Percentiles rank a stretch among this genome's conserved stretches.
Evolutionary conservation across 2,888 invertebrate species (phyloP).

Genomic region (Epistrophella euchroma): DNA sequence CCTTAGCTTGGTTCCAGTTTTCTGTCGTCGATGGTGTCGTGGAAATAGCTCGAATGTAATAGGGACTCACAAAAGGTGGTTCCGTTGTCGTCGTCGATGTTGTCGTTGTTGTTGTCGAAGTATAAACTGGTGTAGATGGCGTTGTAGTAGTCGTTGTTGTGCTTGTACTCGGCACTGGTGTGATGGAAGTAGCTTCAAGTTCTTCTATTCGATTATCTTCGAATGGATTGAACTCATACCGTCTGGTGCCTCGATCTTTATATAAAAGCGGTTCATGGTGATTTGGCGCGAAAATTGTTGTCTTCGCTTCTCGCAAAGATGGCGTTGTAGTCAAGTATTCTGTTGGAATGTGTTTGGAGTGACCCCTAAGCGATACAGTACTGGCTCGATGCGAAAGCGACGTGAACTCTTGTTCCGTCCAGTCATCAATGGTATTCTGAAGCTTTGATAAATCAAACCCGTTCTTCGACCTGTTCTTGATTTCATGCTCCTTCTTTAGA

Average conservation of each 20-base stretch:
- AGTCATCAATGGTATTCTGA: constrained; percentile 93
- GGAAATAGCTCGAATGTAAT: constrained; percentile 77
- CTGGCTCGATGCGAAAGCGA: constrained; percentile 85
- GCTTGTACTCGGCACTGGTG: constrained; percentile 65
- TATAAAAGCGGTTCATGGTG: constrained; percentile 79
- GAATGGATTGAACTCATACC: constrained; percentile 78
- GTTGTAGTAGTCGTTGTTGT: constrained; percentile 77
- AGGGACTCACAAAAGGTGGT: constrained; percentile 77
- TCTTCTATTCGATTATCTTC: constrained; percentile 80
- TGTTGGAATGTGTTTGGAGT: constrained; percentile 91
- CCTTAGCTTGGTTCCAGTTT: constrained; percentile 88
- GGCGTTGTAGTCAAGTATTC: constrained; percentile 89
- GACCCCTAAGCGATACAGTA: constrained; percentile 86
- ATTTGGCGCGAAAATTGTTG: constrained; percentile 79
- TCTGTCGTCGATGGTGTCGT: constrained; percentile 78
- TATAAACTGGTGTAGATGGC: constrained; percentile 84
- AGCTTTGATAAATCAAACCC: constrained; percentile 89
- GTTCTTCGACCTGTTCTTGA: constrained; percentile 77
- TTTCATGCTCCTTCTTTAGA: constrained; percentile 83
- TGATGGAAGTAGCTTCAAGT: constrained; percentile 66
- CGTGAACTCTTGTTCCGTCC: constrained; percentile 91
- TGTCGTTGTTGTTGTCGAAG: constrained; percentile 84
- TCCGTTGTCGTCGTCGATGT: constrained; percentile 84
- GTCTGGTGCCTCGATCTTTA: constrained; percentile 77
- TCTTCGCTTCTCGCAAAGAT: constrained; percentile 80